Conservation (phyloP, 92 coral and sea anemone genomes). For the Paragorgia papillata region DNA sequence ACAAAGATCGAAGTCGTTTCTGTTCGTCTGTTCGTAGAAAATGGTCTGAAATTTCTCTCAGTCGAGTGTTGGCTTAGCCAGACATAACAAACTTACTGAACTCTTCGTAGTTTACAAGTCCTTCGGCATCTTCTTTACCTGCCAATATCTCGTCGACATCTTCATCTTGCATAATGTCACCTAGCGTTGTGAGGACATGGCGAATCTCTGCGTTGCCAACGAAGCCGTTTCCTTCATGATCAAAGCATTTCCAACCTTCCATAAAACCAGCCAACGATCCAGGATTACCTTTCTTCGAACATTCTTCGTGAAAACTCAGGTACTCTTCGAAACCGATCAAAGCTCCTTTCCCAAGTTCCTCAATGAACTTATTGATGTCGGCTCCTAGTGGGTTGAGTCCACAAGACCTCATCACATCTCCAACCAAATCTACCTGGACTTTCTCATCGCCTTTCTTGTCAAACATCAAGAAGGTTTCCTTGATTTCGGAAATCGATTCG, state of each 20-base stretch:
- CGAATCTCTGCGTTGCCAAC: constrained; percentile 81
- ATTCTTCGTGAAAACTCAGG: constrained; percentile 74
- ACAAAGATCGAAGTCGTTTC: neutral
- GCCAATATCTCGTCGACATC: constrained; percentile 78
- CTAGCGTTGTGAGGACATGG: constrained; percentile 76
- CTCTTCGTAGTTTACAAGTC: constrained; percentile 82
- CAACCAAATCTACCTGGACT: constrained; percentile 66
- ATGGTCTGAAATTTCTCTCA: neutral
- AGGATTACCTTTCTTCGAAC: constrained; percentile 69
- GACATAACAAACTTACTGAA: constrained; percentile 93
- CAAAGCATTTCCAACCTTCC: constrained; percentile 91
- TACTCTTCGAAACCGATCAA: constrained; percentile 73
- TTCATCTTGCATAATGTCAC: constrained; percentile 70
- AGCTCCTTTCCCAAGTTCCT: constrained; percentile 58
- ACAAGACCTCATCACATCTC: constrained; percentile 74
- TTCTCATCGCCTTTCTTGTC: constrained; percentile 86
- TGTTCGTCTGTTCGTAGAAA: constrained; percentile 40
- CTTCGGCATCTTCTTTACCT: constrained; percentile 77
- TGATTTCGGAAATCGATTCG: constrained; percentile 71
- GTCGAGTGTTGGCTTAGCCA: constrained; percentile 36
- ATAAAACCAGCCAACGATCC: constrained; percentile 80
- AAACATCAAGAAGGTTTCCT: constrained; percentile 80
- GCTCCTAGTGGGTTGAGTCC: constrained; percentile 82
- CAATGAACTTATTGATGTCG: constrained; percentile 71
- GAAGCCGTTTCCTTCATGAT: constrained; percentile 86